Percentiles rank a stretch among this genome's conserved stretches.
Evolutionary conservation across 2,113 vertebrate species (phyloP).

Genomic region (Gyps fulvus): DNA sequence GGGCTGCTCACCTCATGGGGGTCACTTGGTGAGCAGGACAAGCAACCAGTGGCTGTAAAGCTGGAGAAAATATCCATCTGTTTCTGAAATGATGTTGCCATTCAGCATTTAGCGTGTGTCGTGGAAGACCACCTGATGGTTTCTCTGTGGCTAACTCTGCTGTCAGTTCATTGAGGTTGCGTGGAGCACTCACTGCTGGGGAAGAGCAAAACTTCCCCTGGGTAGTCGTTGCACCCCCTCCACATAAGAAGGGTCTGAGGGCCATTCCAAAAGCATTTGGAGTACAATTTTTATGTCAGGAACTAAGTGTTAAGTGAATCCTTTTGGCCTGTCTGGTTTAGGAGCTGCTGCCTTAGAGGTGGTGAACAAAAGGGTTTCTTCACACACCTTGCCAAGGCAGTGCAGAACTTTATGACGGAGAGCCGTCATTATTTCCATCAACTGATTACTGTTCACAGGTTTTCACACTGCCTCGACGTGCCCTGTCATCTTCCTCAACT

Average conservation of each 20-base stretch:
- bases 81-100: background rate
- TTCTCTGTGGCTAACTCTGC: background rate
- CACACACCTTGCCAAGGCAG: background rate
- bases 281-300: background rate
- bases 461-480: background rate
- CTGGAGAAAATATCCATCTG: background rate
- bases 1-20: accelerated
- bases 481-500: background rate
- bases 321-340: background rate
- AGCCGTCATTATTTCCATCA: background rate
- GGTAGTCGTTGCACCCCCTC: accelerated
- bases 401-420: background rate
- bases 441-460: background rate
- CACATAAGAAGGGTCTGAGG: background rate
- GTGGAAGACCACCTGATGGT: background rate
- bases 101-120: background rate
- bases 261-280: background rate
- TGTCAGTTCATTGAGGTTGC: background rate
- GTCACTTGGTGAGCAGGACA: background rate
- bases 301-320: background rate
- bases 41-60: background rate
- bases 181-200: background rate
- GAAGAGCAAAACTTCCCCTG: background rate
- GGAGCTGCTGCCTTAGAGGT: background rate
- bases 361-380: background rate